Evolutionary conservation across 2,888 invertebrate species (phyloP), one percentile per base, ranked within the genome.

Genomic region (Zootermopsis nevadensis): DNA sequence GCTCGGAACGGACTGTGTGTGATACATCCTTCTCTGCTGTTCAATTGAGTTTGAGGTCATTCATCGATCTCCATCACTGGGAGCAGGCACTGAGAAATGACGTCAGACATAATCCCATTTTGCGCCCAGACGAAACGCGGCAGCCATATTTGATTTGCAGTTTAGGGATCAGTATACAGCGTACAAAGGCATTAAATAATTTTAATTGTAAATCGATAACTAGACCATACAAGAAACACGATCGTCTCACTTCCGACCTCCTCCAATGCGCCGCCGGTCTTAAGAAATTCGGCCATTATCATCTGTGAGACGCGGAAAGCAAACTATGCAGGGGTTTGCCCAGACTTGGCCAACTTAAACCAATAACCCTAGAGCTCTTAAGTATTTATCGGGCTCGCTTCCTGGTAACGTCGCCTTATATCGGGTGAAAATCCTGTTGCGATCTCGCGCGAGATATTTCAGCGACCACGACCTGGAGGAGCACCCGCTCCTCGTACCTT

Each of bases 191-290:
- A 79, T 79, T 79, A 60, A 79, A 79, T 66, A 79, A 79, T 79
- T 79, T 79, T 79, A 79, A 79, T 79, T 79, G 79, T 79, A 79
- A 79, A 79, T 79, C 79, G 66, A 79, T 79, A 79, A 35, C 79
- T 66, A 22, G 48, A 48, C 7, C 38, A 38, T n/a, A 8, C 38
- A 72, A 72, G 72, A 33, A 72, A 72, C 30, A 72, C 33, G 33
- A 33, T 22, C 72, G 6, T 33, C 22, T 10, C 4, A 27, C 2
- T 38, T 38, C 33, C 74, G 8, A n/a, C n/a, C 31, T 24, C 24
- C n/a, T n/a, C 27, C 60, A 60, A n/a, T n/a, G n/a, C n/a, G 27
- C 12, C n/a, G n/a, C 27, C 60, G 10, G n/a, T 60, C n/a, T 2
- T 27, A 24, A 6, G 60, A n/a, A 60, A 15, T n/a, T 27, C 27